Evolutionary conservation across 2,888 invertebrate species (phyloP), one percentile per base, ranked within the genome.

Genomic region (Alloscopus bannaensis): DNA sequence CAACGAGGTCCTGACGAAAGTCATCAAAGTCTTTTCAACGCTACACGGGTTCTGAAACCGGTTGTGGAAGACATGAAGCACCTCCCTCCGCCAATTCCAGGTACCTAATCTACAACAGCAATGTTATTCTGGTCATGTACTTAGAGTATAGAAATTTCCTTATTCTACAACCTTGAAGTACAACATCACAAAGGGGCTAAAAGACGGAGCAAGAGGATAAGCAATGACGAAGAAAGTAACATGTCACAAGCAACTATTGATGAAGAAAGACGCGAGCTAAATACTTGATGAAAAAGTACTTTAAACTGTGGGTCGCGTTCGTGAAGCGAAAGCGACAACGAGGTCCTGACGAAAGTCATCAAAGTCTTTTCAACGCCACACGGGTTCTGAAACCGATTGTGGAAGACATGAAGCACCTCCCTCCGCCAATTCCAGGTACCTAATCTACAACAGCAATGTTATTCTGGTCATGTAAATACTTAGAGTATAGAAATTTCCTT

Each of bases 271-370:
- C 11, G 11, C 29, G 75, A 22, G 47, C 29, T 3, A 47, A 45
- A 45, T 52, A 16, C 16, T 42, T 80, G 8, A 47, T 26, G 62
- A 42, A 59, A 62, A 80, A 75, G 42, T 73, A 75, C 29, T 80
- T 64, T 59, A 59, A 75, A 13, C 22, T 64, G 52, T 80, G 80
- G 80, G 40, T 69, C 20, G 22, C 28, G 2, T 73, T 57, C 60
- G 42, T 68, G 4, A 11, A 22, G 0, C 45, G 42, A 28, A n/a
- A 22, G 24, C 20, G 60, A n/a, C 20, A 60, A n/a, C 6, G 6
- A 13, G 13, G 40, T 0, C 47, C 52, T 11, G 29, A 73, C 18
- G 45, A 22, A 8, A 22, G 2, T 13, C 73, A 73, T 24, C 20
- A 11, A 18, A 75, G 69, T 28, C 18, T 28, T 3, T 80, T 66